Evolutionary conservation across 2,888 invertebrate genomes (phyloP).

Genomic region (Epirrhoe alternata): DNA sequence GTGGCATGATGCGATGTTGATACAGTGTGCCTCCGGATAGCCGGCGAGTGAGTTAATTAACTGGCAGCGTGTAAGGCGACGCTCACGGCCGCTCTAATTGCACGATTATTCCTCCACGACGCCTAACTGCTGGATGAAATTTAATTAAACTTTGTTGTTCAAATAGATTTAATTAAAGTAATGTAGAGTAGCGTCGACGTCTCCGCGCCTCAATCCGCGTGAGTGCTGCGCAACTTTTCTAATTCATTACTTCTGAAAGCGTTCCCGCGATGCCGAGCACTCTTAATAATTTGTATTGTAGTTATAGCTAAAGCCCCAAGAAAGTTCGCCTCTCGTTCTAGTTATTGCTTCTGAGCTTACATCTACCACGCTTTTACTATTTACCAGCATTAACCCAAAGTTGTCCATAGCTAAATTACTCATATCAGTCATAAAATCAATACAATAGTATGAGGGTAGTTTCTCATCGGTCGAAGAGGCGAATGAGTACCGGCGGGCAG

Average conservation of each 20-base stretch:
- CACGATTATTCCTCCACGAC: slow-evolving; percentile 85
- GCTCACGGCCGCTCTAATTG: slow-evolving; percentile 85
- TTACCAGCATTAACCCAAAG: background rate
- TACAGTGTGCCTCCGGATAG: slow-evolving; percentile 62
- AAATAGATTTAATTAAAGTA: slow-evolving; percentile 87
- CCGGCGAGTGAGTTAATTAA: slow-evolving; percentile 84
- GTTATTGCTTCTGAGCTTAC: background rate
- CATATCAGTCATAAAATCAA: too few species aligned
- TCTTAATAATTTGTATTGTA: slow-evolving; percentile 85
- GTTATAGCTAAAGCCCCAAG: slow-evolving; percentile 54
- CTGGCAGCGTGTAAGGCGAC: slow-evolving; percentile 84
- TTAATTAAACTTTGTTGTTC: slow-evolving; percentile 87
- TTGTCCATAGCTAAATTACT: background rate
- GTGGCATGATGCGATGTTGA: slow-evolving; percentile 45
- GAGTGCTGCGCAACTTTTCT: slow-evolving; percentile 85
- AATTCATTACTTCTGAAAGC: slow-evolving; percentile 86
- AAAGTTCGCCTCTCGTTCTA: slow-evolving; percentile 31
- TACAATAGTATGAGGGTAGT: too few species aligned
- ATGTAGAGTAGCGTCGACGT: slow-evolving; percentile 77
- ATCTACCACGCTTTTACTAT: background rate
- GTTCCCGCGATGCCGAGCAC: slow-evolving; percentile 84
- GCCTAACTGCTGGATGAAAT: slow-evolving; percentile 86
- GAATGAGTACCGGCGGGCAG: too few species aligned
- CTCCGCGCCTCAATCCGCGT: slow-evolving; percentile 80
- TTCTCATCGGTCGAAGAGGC: too few species aligned